Evolutionary conservation across 2,888 invertebrate species (phyloP), one percentile per base, ranked within the genome.

Genomic region (Harpagoxenus sublaevis): DNA sequence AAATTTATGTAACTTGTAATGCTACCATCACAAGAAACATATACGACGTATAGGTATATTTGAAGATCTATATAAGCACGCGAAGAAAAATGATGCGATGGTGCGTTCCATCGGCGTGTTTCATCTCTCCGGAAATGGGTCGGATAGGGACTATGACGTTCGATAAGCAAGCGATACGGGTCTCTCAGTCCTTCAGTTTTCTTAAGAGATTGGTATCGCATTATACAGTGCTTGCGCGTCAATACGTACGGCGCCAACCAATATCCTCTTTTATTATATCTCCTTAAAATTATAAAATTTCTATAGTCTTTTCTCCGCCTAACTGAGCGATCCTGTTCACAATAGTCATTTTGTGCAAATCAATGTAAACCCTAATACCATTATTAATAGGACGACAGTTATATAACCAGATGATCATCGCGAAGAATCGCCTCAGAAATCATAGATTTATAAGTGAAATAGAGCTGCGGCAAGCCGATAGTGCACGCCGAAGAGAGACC

Each of bases 91-190:
- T 82, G 79, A 70, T 51, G 83, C 82, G 79, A 70, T 51, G 83
- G 85, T 85, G 85, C 85, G 86, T 85, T 88, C 86, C 84, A 82
- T 86, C 88, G 86, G 48, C 68, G 77, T 84, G 81, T 83, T 86
- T 89, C 83, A 90, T 89, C 86, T 87, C 77, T 48, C 51, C 75
- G 71, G 62, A 63, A 70, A 82, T 63, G 83, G 75, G 85, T 55
- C 86, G 83, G 83, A 86, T 88, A 77, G 73, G 57, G 78, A 66
- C 62, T 65, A 35, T n/a, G 63, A 51, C 83, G 77, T 75, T 85
- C 84, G 92, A 92, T 92, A 92, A 92, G 88, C 86, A 83, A 89
- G 88, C 87, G 90, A 90, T 88, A 90, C 88, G 88, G 88, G 89
- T 88, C 84, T 83, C 87, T 86, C 87, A 65, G 70, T 66, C 53